Percentiles rank a stretch among this genome's conserved stretches.
These are phyloP conservation scores for Andrena chrysosceles DNA, from an alignment of 2,888 invertebrate genomes.

Conservation along the genomic window DNA sequence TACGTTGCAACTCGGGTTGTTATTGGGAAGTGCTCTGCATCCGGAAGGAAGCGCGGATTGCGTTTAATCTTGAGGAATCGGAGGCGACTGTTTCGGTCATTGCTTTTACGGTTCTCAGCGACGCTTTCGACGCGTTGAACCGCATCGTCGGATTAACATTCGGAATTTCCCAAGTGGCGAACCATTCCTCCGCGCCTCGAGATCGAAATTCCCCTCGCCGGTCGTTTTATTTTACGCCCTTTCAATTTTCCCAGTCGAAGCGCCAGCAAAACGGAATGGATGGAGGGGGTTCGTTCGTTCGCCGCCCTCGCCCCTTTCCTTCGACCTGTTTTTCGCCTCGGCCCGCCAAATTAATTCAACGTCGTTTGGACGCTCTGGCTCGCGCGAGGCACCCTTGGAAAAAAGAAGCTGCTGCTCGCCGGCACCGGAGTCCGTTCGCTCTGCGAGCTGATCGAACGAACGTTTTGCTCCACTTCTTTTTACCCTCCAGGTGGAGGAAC, in stretches of 20 bases:
- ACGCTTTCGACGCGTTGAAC: neutral
- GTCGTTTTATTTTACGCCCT: conserved; percentile 17
- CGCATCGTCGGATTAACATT: conserved; percentile 21
- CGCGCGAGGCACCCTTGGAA: conserved; percentile 23
- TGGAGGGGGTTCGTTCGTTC: conserved; percentile 11
- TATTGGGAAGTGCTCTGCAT: too few relatives aligned
- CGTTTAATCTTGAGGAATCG: neutral
- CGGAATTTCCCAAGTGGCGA: conserved; percentile 6
- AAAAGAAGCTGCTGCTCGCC: conserved; percentile 10
- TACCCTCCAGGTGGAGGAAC: too few relatives aligned
- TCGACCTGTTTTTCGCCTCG: conserved; percentile 26
- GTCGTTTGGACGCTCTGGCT: conserved; percentile 38
- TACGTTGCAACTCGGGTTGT: too few relatives aligned
- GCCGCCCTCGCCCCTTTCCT: conserved; percentile 4
- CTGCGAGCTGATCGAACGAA: conserved; percentile 20
- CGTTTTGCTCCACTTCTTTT: conserved; percentile 2
- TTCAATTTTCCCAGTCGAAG: conserved; percentile 21
- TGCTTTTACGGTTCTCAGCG: neutral
- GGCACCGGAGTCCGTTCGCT: neutral
- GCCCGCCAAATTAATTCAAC: conserved; percentile 47
- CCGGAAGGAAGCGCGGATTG: too few relatives aligned
- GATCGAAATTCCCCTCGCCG: neutral
- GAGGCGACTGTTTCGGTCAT: neutral
- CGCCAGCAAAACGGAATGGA: conserved; percentile 20
- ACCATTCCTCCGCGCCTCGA: neutral